Conservation (phyloP, 2,888 invertebrate genomes). For the Himalopsyche anomala region DNA sequence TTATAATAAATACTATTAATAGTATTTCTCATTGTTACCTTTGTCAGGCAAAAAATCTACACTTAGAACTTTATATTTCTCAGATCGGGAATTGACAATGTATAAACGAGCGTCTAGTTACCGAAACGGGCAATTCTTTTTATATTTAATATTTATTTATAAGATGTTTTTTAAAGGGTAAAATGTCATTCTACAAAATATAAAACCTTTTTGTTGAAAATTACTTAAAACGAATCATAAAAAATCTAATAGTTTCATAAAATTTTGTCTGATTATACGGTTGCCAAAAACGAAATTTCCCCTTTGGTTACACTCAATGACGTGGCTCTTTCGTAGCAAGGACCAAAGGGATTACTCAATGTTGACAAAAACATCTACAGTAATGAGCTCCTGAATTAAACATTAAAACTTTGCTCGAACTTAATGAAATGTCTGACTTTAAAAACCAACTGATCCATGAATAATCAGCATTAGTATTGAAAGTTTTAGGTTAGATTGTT, state of each 20-base stretch:
- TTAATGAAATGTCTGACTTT: conserved; percentile 35
- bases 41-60: too few relatives aligned
- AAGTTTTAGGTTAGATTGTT: conserved; percentile 17
- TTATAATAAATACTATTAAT: too few relatives aligned
- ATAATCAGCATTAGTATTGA: not conserved
- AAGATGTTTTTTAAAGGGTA: too few relatives aligned
- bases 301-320: conserved; percentile 44
- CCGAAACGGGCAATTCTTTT: too few relatives aligned
- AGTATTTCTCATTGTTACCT: too few relatives aligned
- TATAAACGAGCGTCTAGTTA: too few relatives aligned
- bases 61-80: too few relatives aligned
- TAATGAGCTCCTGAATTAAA: conserved; percentile 59
- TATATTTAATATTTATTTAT: too few relatives aligned
- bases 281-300: not conserved
- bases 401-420: conserved; percentile 50
- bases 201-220: too few relatives aligned
- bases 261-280: not conserved
- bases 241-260: not conserved
- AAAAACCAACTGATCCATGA: conserved; percentile 16
- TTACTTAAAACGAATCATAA: not conserved
- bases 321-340: conserved; percentile 31
- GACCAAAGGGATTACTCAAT: conserved; percentile 38
- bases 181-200: too few relatives aligned
- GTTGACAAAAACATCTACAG: conserved; percentile 54
- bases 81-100: too few relatives aligned